phyloP scores from a whole-genome alignment of 2,113 vertebrate species.

The Eidolon helvum region DNA sequence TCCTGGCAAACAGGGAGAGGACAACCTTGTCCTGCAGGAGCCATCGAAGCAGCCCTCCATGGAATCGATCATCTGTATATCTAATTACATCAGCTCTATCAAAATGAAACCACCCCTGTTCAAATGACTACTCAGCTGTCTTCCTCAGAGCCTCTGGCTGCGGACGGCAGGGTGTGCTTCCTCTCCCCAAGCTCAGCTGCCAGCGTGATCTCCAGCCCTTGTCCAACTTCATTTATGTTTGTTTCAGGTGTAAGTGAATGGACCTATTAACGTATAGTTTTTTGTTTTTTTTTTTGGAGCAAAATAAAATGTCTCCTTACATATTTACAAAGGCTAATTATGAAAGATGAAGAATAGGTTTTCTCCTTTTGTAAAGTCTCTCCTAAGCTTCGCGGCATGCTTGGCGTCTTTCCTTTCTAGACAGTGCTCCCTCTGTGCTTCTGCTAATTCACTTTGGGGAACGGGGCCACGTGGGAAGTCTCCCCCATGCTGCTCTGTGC shows the following conservation, averaged over 20 bases:
- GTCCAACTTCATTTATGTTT: not conserved
- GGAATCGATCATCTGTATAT: fast-evolving
- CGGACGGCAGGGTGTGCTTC: fast-evolving
- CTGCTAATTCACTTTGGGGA: not conserved
- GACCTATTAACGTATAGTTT: too few relatives aligned
- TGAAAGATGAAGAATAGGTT: not conserved
- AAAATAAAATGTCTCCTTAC: not conserved
- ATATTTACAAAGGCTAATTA: not conserved
- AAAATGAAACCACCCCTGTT: fast-evolving
- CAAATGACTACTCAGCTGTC: fast-evolving
- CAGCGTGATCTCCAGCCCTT: fast-evolving
- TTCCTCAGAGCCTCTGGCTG: not conserved
- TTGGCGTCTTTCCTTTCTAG: not conserved
- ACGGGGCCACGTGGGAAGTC: fast-evolving
- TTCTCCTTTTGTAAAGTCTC: not conserved
- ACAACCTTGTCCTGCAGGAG: fast-evolving
- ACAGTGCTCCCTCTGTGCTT: not conserved
- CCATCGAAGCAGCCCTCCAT: fast-evolving
- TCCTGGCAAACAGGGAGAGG: fast-evolving
- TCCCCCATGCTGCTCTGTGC: not conserved
- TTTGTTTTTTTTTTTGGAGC: not conserved
- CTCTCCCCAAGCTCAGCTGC: not conserved
- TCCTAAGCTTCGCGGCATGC: not conserved
- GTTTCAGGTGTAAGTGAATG: not conserved
- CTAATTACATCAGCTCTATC: fast-evolving